Evolutionary conservation across 2,113 vertebrate genomes (phyloP).

Genomic region (Limanda limanda): DNA sequence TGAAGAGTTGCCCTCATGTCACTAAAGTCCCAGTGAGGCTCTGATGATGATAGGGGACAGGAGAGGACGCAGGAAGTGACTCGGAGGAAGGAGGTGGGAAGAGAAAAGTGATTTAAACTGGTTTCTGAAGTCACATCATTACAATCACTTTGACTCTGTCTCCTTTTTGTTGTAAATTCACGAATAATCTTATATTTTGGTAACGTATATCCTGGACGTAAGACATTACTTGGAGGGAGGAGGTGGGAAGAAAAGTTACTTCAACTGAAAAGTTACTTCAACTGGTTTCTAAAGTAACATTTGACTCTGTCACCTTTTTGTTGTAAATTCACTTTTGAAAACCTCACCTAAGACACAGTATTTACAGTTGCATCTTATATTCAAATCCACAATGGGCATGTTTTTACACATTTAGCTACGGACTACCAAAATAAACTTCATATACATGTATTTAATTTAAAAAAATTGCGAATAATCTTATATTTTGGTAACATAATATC

Average conservation of each 20-base stretch:
- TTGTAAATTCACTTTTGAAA: background rate
- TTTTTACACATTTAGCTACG: background rate
- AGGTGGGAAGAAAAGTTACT: conserved; percentile 25
- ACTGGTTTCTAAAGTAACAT: conserved; percentile 2
- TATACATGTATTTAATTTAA: no score
- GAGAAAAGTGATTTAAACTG: conserved; percentile 31
- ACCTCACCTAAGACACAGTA: no score
- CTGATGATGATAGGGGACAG: conserved; percentile 54
- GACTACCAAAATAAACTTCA: background rate
- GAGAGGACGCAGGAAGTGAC: conserved; percentile 55
- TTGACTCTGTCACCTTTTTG: conserved; percentile 3
- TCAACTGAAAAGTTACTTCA: conserved; percentile 29
- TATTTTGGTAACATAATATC: no score
- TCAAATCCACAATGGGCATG: background rate
- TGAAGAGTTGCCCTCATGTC: conserved; percentile 70
- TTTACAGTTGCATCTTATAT: background rate
- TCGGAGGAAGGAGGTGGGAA: conserved; percentile 8
- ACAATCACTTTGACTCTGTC: conserved; percentile 2
- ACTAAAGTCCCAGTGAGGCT: conserved; percentile 59
- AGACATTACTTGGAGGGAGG: conserved; percentile 36
- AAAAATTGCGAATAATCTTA: no score
- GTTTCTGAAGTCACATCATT: background rate
- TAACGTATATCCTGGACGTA: no score
- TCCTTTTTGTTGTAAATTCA: background rate
- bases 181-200: no score